These are phyloP conservation scores for Drosophila suzukii DNA, from an alignment of 1,140 invertebrate species.

Conservation along the genomic window DNA sequence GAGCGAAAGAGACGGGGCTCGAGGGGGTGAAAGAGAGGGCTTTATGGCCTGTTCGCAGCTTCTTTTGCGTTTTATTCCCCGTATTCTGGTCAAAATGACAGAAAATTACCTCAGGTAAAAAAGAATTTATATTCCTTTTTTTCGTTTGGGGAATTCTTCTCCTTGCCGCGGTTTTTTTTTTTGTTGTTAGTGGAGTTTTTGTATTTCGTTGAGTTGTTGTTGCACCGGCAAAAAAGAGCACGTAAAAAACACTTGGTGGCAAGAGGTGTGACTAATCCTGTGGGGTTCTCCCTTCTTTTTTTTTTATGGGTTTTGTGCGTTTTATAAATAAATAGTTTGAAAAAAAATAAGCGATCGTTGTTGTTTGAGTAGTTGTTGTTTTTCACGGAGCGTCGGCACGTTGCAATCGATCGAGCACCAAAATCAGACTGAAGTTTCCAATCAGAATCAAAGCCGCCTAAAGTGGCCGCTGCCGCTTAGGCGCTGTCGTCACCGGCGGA, in stretches of 20 bases:
- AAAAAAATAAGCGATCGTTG: constrained; percentile 42
- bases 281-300: constrained; percentile 26
- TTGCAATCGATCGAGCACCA: constrained; percentile 84
- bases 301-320: neutral
- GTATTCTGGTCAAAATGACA: constrained; percentile 27
- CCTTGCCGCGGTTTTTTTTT: constrained; percentile 5
- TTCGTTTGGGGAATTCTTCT: constrained; percentile 22
- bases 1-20: constrained; percentile 6
- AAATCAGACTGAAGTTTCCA: constrained; percentile 84
- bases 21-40: constrained; percentile 3
- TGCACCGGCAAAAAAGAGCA: constrained; percentile 56
- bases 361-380: constrained; percentile 9
- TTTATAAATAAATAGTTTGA: constrained; percentile 33
- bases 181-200: constrained; percentile 2
- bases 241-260: constrained; percentile 41
- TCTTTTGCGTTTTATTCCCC: constrained; percentile 9
- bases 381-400: constrained; percentile 74
- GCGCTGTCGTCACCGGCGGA: constrained; percentile 42
- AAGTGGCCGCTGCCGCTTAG: constrained; percentile 70
- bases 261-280: constrained; percentile 67
- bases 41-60: constrained; percentile 19
- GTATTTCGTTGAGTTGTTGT: constrained; percentile 15
- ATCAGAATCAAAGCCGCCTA: constrained; percentile 81
- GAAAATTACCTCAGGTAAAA: constrained; percentile 49
- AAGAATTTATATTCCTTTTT: constrained; percentile 2